Percentiles rank a stretch among this genome's conserved stretches.
phyloP scores from a whole-genome alignment of 1,140 invertebrate genomes.

The Cotesia typhae region DNA sequence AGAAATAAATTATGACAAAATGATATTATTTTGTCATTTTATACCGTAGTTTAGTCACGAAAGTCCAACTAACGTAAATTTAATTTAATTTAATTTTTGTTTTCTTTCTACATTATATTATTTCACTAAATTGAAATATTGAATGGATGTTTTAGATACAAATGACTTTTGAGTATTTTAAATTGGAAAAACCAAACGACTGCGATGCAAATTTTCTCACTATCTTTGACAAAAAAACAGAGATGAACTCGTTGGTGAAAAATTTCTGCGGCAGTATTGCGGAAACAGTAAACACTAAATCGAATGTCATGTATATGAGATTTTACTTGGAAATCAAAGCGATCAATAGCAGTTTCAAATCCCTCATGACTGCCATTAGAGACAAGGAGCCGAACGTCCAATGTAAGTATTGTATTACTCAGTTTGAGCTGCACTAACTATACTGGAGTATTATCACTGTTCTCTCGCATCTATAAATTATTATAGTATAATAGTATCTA shows the following conservation, averaged over 20 bases:
- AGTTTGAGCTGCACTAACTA: background rate
- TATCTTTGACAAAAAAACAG: constrained; percentile 75
- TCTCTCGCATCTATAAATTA: too few species aligned
- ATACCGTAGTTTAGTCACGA: too few species aligned
- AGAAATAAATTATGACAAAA: too few species aligned
- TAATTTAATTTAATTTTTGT: too few species aligned
- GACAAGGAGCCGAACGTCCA: constrained; percentile 61
- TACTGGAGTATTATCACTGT: too few species aligned
- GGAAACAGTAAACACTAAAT: constrained; percentile 71
- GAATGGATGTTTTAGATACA: constrained; percentile 70
- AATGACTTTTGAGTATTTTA: constrained; percentile 74
- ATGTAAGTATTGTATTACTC: constrained; percentile 32
- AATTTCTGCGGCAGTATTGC: constrained; percentile 84
- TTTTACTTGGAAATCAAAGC: constrained; percentile 75
- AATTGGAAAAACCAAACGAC: constrained; percentile 79
- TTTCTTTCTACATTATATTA: too few species aligned
- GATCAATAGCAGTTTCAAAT: constrained; percentile 74
- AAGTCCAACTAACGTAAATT: too few species aligned
- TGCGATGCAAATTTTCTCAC: constrained; percentile 85
- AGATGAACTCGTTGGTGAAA: constrained; percentile 70
- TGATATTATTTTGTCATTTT: too few species aligned
- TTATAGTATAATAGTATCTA: too few species aligned
- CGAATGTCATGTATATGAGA: constrained; percentile 74
- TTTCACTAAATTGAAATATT: background rate
- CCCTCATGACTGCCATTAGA: constrained; percentile 78